Conservation (phyloP, 2,113 vertebrate genomes). For the Upupa epops region DNA sequence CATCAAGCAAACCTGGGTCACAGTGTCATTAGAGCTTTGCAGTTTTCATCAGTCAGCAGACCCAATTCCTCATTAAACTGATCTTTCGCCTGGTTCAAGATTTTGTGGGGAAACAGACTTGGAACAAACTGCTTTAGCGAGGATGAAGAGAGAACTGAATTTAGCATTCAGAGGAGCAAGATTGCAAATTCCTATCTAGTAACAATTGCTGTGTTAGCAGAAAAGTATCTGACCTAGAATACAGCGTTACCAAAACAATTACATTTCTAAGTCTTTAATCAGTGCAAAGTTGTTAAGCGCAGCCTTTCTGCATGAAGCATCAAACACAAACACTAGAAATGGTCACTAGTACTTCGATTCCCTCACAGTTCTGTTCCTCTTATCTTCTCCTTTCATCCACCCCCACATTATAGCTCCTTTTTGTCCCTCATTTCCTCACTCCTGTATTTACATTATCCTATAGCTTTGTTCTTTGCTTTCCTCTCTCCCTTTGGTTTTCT, state of each 20-base stretch:
- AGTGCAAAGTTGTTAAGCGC: not conserved
- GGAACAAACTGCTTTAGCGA: not conserved
- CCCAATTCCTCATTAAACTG: not conserved
- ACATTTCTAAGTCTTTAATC: not conserved
- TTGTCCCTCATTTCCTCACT: not conserved
- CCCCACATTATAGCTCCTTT: accelerated
- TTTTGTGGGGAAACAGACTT: not conserved
- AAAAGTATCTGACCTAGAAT: not conserved
- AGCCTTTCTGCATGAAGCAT: not conserved
- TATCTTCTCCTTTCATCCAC: not conserved
- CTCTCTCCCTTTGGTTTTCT: not conserved
- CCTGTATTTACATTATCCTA: not conserved
- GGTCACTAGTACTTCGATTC: not conserved
- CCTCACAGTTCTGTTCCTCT: not conserved
- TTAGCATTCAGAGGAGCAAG: not conserved
- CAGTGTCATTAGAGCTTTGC: not conserved
- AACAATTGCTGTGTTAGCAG: not conserved
- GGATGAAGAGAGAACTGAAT: not conserved
- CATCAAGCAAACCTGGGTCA: not conserved
- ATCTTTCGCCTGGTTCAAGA: not conserved
- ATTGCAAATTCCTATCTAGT: not conserved
- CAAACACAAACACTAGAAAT: not conserved
- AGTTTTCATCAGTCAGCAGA: not conserved
- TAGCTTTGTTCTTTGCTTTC: not conserved
- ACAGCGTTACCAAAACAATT: not conserved